These are phyloP conservation scores for Parnassius glacialis DNA, from an alignment of 2,888 invertebrate genomes.

Conservation along the genomic window DNA sequence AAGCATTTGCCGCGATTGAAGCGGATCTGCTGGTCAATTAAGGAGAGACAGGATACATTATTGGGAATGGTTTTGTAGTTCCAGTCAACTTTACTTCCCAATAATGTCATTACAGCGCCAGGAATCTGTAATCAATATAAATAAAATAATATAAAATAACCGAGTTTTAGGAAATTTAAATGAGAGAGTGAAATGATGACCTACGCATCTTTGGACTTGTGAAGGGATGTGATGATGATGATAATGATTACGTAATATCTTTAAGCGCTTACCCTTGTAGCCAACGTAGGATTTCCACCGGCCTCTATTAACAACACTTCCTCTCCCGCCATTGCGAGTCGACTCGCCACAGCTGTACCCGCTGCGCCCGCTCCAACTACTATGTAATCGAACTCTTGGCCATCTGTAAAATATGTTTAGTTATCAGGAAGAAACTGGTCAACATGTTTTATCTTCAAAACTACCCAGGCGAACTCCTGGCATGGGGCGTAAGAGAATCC, in stretches of 20 bases:
- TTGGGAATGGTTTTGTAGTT: not conserved
- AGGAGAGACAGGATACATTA: not conserved
- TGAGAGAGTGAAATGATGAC: too few species aligned
- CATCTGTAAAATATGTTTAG: not conserved
- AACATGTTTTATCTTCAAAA: too few species aligned
- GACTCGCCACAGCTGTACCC: not conserved
- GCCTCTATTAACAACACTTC: not conserved
- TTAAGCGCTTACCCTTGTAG: not conserved
- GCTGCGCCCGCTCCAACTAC: not conserved
- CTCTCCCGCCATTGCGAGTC: not conserved
- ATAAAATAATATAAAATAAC: too few species aligned
- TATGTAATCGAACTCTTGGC: not conserved
- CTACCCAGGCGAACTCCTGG: too few species aligned
- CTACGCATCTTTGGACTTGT: too few species aligned
- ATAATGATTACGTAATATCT: too few species aligned
- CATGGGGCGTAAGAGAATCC: too few species aligned
- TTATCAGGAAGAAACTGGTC: too few species aligned
- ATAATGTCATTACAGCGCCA: not conserved
- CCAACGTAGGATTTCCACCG: not conserved
- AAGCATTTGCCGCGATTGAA: too few species aligned
- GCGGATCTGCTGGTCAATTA: not conserved
- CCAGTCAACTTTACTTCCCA: not conserved
- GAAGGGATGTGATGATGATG: too few species aligned
- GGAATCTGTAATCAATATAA: not conserved
- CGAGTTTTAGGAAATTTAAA: too few species aligned